Base-by-base conservation (phyloP, 2,888 invertebrate species). In the Mactromeris polynyma region DNA sequence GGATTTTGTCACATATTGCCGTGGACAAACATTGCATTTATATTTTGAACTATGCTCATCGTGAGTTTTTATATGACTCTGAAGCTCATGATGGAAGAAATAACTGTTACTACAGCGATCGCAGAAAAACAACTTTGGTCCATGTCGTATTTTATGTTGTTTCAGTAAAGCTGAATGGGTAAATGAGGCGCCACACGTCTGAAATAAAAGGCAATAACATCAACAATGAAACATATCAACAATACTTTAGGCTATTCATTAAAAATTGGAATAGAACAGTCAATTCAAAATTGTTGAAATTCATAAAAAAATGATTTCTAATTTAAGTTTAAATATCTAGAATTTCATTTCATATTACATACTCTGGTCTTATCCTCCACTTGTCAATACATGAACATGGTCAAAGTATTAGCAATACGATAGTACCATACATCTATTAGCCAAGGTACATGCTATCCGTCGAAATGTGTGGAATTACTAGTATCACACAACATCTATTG, bases 41-140 rank as follows among this genome's bases (percentile, higher is more conserved):
- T 73, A 73, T 40, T 46, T 83, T 2, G 46, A 31, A 42, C 73
- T 69, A 17, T 42, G 40, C 31, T 73, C 83, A 46, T 83, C 73
- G 14, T 83, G 83, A 17, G 42, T 73, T 73, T 83, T 83, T 33
- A 73, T 14, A 40, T 83, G 83, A 31, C 31, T 73, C 21, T 42
- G 69, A 19, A 83, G 42, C 26, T 83, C 64, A 46, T 69, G 69
- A 69, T 64, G 36, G 33, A 83, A 83, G 33, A 42, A 73, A 46
- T 46, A 83, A 38, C 83, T 83, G 33, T 46, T 38, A 17, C 46
- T 33, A 40, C 83, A 83, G 14, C 42, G 40, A n/a, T 83, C 46
- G 64, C 83, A 83, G 83, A 83, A 83, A 33, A 73, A 83, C 31
- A 31, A 36, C 26, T 83, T 83, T 0, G 83, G 83, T 69, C 73